Conservation (phyloP, 1,140 invertebrate species). For the Drosophila sechellia region DNA sequence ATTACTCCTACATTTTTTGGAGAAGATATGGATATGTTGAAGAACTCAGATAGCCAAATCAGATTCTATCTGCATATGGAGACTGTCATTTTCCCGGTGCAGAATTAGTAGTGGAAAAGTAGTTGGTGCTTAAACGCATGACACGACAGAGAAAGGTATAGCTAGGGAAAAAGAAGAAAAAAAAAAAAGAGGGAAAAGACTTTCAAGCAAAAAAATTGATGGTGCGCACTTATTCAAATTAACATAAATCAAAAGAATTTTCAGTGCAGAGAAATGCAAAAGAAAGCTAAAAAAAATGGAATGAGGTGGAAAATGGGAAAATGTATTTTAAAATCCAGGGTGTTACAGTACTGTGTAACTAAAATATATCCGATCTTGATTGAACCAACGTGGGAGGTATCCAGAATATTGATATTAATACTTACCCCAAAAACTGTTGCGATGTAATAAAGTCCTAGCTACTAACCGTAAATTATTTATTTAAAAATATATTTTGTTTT, state of each 20-base stretch:
- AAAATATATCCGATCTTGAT: background rate
- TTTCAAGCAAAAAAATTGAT: constrained; percentile 56
- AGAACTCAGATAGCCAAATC: background rate
- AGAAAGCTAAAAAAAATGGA: constrained; percentile 3
- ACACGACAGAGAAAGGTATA: too few relatives aligned
- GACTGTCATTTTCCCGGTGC: too few relatives aligned
- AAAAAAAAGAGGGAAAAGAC: constrained; percentile 31
- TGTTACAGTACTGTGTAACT: background rate
- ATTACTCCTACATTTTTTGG: background rate
- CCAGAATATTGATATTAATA: background rate
- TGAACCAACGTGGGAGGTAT: background rate
- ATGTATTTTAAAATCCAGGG: background rate
- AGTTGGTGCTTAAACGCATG: background rate
- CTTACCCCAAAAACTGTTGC: too few relatives aligned
- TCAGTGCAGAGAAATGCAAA: constrained; percentile 52
- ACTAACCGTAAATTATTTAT: too few relatives aligned
- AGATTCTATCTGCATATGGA: too few relatives aligned
- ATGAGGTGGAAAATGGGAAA: background rate
- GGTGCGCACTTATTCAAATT: constrained; percentile 72
- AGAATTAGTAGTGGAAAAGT: background rate
- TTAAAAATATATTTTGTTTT: too few relatives aligned
- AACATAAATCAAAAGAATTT: constrained; percentile 75
- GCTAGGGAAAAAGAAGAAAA: constrained; percentile 21
- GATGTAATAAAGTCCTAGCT: too few relatives aligned
- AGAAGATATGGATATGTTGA: background rate